Evolutionary conservation across 2,113 vertebrate species (phyloP).

Genomic region (Nothoprocta pentlandii): DNA sequence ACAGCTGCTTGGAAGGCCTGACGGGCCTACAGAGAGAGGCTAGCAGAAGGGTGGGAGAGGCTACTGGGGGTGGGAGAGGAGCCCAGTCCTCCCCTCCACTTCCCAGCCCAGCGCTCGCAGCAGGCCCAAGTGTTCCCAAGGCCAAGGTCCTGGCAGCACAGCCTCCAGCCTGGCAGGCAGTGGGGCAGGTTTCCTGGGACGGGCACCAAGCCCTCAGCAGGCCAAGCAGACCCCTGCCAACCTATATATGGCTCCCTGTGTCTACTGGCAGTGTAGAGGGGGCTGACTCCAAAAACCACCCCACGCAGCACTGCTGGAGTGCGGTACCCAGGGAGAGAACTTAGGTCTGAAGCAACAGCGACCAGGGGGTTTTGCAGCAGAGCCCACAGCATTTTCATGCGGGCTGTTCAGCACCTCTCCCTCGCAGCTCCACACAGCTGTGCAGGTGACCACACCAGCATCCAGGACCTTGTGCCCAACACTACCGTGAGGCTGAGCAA

Average conservation of each 20-base stretch:
- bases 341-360: not conserved
- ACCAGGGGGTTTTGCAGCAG: not conserved
- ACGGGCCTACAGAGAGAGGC: not conserved
- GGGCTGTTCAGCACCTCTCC: not conserved
- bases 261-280: not conserved
- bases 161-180: not conserved
- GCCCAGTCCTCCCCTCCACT: not conserved
- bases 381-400: not conserved
- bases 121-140: not conserved
- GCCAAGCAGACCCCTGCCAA: not conserved
- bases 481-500: not conserved
- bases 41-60: not conserved
- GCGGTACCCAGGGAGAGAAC: not conserved
- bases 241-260: rapidly evolving
- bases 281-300: not conserved
- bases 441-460: not conserved
- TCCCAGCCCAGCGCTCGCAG: not conserved
- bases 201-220: not conserved
- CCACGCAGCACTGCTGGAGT: rapidly evolving
- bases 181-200: not conserved
- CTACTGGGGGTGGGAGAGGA: not conserved
- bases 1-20: conserved; percentile 58
- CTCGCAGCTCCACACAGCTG: not conserved
- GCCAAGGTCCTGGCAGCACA: not conserved
- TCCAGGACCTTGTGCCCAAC: not conserved